Conservation (phyloP, 1,140 invertebrate genomes). For the Magallana ariakensis region DNA sequence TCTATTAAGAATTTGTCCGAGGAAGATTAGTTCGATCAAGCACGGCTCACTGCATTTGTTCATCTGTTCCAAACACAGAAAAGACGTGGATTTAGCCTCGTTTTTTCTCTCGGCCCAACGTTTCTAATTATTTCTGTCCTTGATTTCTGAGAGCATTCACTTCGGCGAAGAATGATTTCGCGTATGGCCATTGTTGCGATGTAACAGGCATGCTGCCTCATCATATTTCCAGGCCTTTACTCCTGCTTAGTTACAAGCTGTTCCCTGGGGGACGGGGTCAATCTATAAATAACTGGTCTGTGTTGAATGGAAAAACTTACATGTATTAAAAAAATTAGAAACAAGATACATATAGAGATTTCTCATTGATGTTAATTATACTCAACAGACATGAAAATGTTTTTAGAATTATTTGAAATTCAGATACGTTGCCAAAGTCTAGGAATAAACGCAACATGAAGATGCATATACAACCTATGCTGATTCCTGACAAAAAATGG, state of each 20-base stretch:
- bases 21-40: conserved; percentile 28
- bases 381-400: too few relatives aligned
- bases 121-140: conserved; percentile 33
- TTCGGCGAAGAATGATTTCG: conserved; percentile 5
- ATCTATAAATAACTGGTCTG: conserved; percentile 15
- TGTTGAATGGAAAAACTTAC: not conserved
- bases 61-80: conserved; percentile 36
- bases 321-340: too few relatives aligned
- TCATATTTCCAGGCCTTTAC: not conserved
- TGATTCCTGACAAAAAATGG: too few relatives aligned
- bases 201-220: not conserved
- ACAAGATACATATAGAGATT: too few relatives aligned
- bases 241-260: not conserved
- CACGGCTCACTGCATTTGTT: conserved; percentile 33
- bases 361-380: too few relatives aligned
- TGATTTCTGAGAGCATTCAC: not conserved
- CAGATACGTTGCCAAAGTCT: too few relatives aligned
- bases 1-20: conserved; percentile 25
- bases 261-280: not conserved
- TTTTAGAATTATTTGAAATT: too few relatives aligned
- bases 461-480: too few relatives aligned
- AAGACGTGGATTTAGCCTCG: conserved; percentile 14
- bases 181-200: not conserved
- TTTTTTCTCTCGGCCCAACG: conserved; percentile 12
- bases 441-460: too few relatives aligned